Evolutionary conservation across 2,888 invertebrate genomes (phyloP).

Genomic region (Tipula unca): DNA sequence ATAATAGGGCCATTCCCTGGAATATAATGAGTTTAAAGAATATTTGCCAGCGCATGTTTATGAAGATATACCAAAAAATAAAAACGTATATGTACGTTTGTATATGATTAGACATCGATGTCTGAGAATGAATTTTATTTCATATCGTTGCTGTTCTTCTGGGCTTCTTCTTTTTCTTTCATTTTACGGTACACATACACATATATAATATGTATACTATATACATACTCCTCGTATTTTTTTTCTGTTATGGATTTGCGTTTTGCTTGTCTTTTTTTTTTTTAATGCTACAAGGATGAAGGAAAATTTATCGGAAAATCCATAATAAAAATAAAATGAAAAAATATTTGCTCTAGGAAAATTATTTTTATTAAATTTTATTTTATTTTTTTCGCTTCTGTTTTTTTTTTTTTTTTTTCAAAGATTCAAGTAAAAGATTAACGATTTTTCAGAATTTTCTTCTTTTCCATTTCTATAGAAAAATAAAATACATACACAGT

Average conservation of each 20-base stretch:
- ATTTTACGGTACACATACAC: not conserved
- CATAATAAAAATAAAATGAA: conserved; percentile 14
- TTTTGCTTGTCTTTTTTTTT: not conserved
- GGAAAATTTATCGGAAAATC: not conserved
- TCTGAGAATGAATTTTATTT: not conserved
- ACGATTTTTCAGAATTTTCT: not conserved
- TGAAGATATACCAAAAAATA: not conserved
- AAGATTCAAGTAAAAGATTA: not conserved
- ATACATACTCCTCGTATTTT: not conserved
- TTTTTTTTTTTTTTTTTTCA: not conserved
- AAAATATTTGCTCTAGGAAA: conserved; percentile 14
- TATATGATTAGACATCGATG: not conserved
- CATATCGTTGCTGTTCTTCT: not conserved
- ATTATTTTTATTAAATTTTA: conserved; percentile 8
- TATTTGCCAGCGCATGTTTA: not conserved
- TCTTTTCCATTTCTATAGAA: not conserved
- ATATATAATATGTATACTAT: no score
- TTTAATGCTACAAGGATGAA: not conserved
- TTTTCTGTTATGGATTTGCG: not conserved
- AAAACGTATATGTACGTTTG: not conserved
- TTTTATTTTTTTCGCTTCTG: not conserved
- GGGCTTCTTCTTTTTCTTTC: not conserved
- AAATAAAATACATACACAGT: not conserved
- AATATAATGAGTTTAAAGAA: not conserved
- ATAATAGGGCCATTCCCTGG: conserved; percentile 17